Base-by-base conservation (phyloP, 92 coral and sea anemone species). In the Zoanthus sansibaricus region DNA sequence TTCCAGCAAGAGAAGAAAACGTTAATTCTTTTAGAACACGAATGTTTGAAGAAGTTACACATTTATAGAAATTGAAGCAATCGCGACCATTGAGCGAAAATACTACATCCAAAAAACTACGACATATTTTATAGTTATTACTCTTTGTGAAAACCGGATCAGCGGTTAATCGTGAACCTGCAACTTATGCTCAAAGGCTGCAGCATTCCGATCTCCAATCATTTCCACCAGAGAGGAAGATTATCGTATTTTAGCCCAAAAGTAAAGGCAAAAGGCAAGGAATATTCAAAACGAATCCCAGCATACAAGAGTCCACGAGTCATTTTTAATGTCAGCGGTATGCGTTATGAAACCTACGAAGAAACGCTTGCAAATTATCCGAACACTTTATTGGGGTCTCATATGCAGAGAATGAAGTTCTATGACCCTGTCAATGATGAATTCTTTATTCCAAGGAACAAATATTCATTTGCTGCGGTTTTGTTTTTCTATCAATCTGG, bases 331-430 rank as follows among this genome's bases (percentile, higher is more conserved):
- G 96, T 97, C 92, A 96, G 97, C 93, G 99, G 99, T 73, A 93
- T 92, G 93, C 98, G 97, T 10, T 97, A 90, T 56, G 98, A 97
- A 72, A 97, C 99, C 9, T 95, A 97, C 82, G 99, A 97, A 56
- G 98, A 95, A 69, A 97, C 99, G 0, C 87, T 97, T 75, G 93
- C 89, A 16, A 94, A 89, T 51, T 95, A 93, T 70, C 99, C 99
- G 5, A 89, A 93, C 66, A 93, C 99, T 9, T 72, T 97, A 20
- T 89, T 97, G 71, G 99, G 99, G 31, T 95, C 94, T 10, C 94
- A 94, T 10, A 87, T 78, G 54, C 88, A 86, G 45, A 90, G 99
- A 15, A 84, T 83, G 79, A 44, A 83, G 44, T 95, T 79, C 77
- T 97, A 91, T 89, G 91, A 95, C 88, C 49, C 90, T 11, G 64